Evolutionary conservation across 1,140 invertebrate species (phyloP).

Genomic region (Zaprionus africanus): DNA sequence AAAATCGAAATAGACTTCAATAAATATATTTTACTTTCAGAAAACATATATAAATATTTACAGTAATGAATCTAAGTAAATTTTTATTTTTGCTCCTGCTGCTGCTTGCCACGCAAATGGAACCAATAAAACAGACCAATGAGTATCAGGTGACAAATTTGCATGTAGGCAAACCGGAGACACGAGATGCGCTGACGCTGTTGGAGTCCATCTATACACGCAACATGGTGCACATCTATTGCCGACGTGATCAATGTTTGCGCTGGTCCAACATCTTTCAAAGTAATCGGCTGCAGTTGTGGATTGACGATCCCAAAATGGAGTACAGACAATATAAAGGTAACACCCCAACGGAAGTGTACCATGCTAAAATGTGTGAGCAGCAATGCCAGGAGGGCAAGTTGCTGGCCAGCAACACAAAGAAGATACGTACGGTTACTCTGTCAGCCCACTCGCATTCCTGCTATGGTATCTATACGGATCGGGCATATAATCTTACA

Average conservation of each 20-base stretch:
- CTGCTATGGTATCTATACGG: constrained; percentile 51
- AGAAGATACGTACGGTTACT: constrained; percentile 6
- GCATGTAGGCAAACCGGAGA: constrained; percentile 11
- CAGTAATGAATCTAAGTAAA: neutral
- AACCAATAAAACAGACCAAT: neutral
- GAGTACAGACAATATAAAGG: constrained; percentile 45
- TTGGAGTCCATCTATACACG: constrained; percentile 18
- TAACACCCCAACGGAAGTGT: neutral
- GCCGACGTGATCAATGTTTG: constrained; percentile 3
- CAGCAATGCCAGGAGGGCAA: constrained; percentile 27
- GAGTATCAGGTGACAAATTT: constrained; percentile 41
- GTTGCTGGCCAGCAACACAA: neutral
- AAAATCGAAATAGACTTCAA: too few species aligned
- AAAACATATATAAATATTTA: too few species aligned
- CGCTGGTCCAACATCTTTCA: constrained; percentile 32
- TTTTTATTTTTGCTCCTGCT: neutral
- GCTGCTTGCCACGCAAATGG: neutral
- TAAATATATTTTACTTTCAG: too few species aligned
- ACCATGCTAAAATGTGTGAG: neutral
- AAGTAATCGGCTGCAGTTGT: constrained; percentile 15
- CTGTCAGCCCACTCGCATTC: constrained; percentile 13
- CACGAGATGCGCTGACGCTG: constrained; percentile 7
- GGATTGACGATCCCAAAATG: neutral
- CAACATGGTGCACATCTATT: constrained; percentile 40
- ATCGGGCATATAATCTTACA: constrained; percentile 33